Evolutionary conservation across 1,140 invertebrate species (phyloP), one percentile per base, ranked within the genome.

Genomic region (Subanguina moxae): DNA sequence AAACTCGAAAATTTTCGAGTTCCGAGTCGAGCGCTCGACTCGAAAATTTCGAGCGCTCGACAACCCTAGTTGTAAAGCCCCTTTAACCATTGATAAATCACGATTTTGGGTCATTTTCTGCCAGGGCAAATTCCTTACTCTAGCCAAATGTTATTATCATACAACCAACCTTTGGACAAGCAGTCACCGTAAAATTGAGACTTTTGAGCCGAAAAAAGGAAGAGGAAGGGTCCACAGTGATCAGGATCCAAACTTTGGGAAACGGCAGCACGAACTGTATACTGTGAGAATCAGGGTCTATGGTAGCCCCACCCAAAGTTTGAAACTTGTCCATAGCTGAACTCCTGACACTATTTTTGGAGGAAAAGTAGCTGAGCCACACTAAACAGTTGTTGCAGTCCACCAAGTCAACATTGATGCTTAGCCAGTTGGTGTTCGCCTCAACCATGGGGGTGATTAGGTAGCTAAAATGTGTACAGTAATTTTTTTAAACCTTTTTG

Each of bases 201-300:
- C 28, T 61, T 3, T 43, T 61, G 28, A 61, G n/a, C n/a, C 38
- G 58, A 30, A 61, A 43, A 3, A 21, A 61, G 1, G 58, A 61
- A 25, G 27, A 30, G 1, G 58, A 19, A 19, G 58, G n/a, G 38
- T 61, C 58, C 8, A 61, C 58, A 21, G 27, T 61, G 27, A 61
- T 43, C 58, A 61, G 28, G 13, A 61, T 61, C 58, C 58, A 61
- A 21, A 61, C 58, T 61, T 61, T 3, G 19, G 58, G 28, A 61
- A 61, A 61, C 8, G 58, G 58, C 58, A 61, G n/a, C 58, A 61
- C 58, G 27, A 61, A 61, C 19, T 61, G 58, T 25, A 61, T 61
- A 21, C 58, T 61, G 38, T 61, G 58, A 13, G 5, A 7, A 43
- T 61, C n/a, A 30, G 58, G 58, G 28, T 61, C 58, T n/a, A 61